These are phyloP conservation scores for Myrmecobius fasciatus DNA, from an alignment of 2,113 vertebrate species.

Conservation along the genomic window DNA sequence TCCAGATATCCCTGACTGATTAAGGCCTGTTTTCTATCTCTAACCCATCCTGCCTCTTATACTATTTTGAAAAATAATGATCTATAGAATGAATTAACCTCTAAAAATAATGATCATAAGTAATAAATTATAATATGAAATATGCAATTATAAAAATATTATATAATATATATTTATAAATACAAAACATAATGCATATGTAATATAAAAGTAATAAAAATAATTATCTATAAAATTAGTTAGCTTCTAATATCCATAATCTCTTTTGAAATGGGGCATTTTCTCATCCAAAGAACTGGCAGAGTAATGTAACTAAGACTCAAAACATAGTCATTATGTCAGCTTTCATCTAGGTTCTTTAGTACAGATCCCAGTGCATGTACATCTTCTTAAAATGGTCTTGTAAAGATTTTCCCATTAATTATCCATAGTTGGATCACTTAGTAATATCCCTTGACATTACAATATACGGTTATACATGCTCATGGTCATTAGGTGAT, in stretches of 20 bases:
- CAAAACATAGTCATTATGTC: neutral
- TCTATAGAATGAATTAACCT: too few relatives aligned
- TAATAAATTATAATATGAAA: too few relatives aligned
- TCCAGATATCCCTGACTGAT: neutral
- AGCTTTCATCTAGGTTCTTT: neutral
- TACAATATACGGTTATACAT: neutral
- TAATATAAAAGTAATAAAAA: too few relatives aligned
- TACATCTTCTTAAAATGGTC: neutral
- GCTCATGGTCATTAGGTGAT: neutral
- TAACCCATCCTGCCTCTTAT: neutral
- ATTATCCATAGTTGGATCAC: neutral
- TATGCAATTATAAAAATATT: too few relatives aligned
- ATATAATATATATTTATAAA: too few relatives aligned
- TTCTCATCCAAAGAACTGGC: neutral
- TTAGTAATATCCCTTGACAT: neutral
- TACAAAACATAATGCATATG: too few relatives aligned
- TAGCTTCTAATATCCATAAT: neutral
- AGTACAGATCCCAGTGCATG: neutral
- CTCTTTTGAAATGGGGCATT: neutral
- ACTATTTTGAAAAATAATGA: too few relatives aligned
- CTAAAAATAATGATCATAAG: neutral
- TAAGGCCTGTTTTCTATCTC: neutral
- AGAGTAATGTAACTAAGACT: neutral
- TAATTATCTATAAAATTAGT: neutral
- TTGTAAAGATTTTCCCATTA: neutral